These are phyloP conservation scores for Deroplatys truncata DNA, from an alignment of 2,888 invertebrate species.

Conservation along the genomic window DNA sequence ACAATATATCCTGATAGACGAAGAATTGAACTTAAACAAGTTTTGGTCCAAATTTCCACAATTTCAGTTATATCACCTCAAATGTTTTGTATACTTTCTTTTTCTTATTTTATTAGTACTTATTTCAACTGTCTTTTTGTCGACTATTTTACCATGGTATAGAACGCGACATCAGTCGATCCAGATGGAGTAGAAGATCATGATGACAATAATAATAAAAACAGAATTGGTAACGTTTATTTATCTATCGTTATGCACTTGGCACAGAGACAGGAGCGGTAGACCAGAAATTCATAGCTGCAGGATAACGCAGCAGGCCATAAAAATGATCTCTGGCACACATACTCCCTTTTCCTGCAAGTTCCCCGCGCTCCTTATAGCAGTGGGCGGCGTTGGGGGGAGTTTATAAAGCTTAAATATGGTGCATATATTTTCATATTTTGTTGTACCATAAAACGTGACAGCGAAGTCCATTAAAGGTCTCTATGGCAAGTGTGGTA, in stretches of 20 bases:
- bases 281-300: neutral
- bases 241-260: neutral
- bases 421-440: slow-evolving; percentile 25
- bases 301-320: neutral
- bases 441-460: slow-evolving; percentile 20
- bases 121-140: too few species aligned
- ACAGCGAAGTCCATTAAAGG: slow-evolving; percentile 16
- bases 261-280: neutral
- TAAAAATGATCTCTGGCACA: neutral
- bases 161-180: too few species aligned
- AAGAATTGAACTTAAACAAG: too few species aligned
- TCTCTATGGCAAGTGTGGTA: neutral
- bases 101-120: too few species aligned
- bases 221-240: neutral
- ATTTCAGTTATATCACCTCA: too few species aligned
- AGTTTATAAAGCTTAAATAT: slow-evolving; percentile 18
- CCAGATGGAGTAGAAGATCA: too few species aligned
- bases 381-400: neutral
- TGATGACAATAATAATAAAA: neutral
- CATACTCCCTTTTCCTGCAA: neutral
- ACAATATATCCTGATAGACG: too few species aligned
- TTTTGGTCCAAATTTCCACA: too few species aligned
- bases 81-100: too few species aligned
- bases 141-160: too few species aligned
- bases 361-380: neutral